phyloP scores from a whole-genome alignment of 2,888 invertebrate species.

The Merodon equestris region DNA sequence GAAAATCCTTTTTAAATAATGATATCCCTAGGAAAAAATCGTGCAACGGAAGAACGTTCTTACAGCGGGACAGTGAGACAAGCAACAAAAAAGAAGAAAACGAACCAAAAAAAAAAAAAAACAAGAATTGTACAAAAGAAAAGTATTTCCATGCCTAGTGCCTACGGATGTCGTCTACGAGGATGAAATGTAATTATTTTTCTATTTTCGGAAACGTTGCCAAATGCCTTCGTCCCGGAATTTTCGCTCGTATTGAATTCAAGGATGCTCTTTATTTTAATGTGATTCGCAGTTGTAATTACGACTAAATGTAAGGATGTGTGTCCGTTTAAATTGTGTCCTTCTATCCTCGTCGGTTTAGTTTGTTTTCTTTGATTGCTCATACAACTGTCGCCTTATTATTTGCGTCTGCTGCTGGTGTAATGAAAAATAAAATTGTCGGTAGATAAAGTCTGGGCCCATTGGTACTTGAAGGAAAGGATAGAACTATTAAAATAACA shows the following conservation, averaged over 20 bases:
- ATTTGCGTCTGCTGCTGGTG: too few relatives aligned
- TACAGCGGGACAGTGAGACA: neutral
- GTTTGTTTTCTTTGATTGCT: too few relatives aligned
- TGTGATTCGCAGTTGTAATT: conserved; percentile 46
- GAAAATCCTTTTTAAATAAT: conserved; percentile 66
- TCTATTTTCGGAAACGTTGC: conserved; percentile 47
- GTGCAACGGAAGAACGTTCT: conserved; percentile 22
- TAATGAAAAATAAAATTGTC: too few relatives aligned
- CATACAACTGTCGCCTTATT: too few relatives aligned
- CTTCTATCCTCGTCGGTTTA: too few relatives aligned
- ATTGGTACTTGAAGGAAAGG: too few relatives aligned
- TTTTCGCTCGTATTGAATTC: conserved; percentile 46
- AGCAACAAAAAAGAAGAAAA: neutral
- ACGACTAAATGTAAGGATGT: conserved; percentile 41
- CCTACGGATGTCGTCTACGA: conserved; percentile 34
- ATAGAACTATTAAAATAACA: too few relatives aligned
- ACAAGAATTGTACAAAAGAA: neutral
- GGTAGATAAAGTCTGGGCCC: too few relatives aligned
- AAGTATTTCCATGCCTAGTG: conserved; percentile 21
- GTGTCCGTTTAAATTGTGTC: conserved; percentile 17
- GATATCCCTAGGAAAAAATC: conserved; percentile 56
- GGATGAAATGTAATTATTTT: conserved; percentile 61
- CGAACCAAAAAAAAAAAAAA: too few relatives aligned
- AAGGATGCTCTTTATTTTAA: conserved; percentile 62
- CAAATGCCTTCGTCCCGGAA: conserved; percentile 46